Conservation (phyloP, 2,888 invertebrate species). For the Ennomos fuscantarius region DNA sequence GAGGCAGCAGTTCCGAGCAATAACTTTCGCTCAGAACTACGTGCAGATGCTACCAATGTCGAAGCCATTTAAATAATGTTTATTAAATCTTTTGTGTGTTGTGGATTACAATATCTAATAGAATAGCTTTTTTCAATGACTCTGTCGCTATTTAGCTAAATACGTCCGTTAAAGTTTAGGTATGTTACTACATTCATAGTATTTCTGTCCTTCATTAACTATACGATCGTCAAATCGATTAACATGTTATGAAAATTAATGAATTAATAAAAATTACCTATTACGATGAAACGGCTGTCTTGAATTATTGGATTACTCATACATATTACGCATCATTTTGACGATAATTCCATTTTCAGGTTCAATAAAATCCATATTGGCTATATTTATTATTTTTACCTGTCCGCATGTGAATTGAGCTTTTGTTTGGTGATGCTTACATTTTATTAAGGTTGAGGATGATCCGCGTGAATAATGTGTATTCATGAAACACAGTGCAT, state of each 20-base stretch:
- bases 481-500: constrained; percentile 23
- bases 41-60: constrained; percentile 30
- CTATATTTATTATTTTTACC: constrained; percentile 9
- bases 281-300: too few relatives aligned
- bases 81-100: constrained; percentile 7
- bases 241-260: constrained; percentile 15
- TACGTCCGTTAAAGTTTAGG: too few relatives aligned
- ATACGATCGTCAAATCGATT: too few relatives aligned
- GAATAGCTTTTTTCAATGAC: too few relatives aligned
- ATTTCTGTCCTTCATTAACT: too few relatives aligned
- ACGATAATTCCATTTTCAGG: constrained; percentile 11
- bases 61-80: neutral
- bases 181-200: too few relatives aligned
- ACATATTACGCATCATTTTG: constrained; percentile 5
- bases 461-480: constrained; percentile 13
- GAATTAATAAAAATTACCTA: constrained; percentile 5
- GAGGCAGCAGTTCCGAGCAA: constrained; percentile 26
- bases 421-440: constrained; percentile 18
- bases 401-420: constrained; percentile 9
- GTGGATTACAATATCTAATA: constrained; percentile 1
- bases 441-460: constrained; percentile 22
- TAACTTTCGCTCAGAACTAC: constrained; percentile 35
- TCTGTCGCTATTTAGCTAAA: too few relatives aligned
- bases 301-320: constrained; percentile 10
- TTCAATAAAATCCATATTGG: constrained; percentile 11